phyloP scores from a whole-genome alignment of 92 coral and sea anemone genomes.

The Epizoanthus rinbou region DNA sequence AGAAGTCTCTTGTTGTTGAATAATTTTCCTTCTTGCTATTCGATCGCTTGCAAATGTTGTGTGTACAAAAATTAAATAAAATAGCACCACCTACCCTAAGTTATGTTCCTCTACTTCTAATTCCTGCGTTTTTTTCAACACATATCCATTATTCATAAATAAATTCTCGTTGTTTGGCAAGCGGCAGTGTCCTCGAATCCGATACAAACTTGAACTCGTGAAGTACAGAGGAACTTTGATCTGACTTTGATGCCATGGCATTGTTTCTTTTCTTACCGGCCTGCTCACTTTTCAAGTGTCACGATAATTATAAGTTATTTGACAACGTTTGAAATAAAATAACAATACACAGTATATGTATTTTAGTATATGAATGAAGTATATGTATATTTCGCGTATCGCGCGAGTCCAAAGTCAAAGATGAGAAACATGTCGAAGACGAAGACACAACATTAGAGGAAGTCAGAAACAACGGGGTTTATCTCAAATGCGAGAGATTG shows the following conservation, averaged over 20 bases:
- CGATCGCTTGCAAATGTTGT: constrained; percentile 51
- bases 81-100: constrained; percentile 45
- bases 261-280: constrained; percentile 22
- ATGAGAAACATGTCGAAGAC: constrained; percentile 38
- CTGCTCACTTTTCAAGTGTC: constrained; percentile 39
- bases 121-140: constrained; percentile 44
- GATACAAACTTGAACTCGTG: constrained; percentile 44
- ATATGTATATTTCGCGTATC: constrained; percentile 46
- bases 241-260: constrained; percentile 24
- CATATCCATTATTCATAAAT: constrained; percentile 38
- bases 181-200: constrained; percentile 50
- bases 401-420: constrained; percentile 31
- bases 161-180: constrained; percentile 43
- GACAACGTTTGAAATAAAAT: constrained; percentile 47
- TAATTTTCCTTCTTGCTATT: constrained; percentile 46
- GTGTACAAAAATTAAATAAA: constrained; percentile 45
- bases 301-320: constrained; percentile 37
- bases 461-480: constrained; percentile 40
- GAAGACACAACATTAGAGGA: constrained; percentile 37
- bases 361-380: constrained; percentile 38
- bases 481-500: constrained; percentile 33
- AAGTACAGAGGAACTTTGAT: constrained; percentile 21
- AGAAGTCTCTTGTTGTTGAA: constrained; percentile 45
- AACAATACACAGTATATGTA: constrained; percentile 20
- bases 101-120: constrained; percentile 50